Percentiles rank a stretch among this genome's conserved stretches.
phyloP scores from a whole-genome alignment of 1,140 invertebrate genomes.

The Thaumetopoea pityocampa region DNA sequence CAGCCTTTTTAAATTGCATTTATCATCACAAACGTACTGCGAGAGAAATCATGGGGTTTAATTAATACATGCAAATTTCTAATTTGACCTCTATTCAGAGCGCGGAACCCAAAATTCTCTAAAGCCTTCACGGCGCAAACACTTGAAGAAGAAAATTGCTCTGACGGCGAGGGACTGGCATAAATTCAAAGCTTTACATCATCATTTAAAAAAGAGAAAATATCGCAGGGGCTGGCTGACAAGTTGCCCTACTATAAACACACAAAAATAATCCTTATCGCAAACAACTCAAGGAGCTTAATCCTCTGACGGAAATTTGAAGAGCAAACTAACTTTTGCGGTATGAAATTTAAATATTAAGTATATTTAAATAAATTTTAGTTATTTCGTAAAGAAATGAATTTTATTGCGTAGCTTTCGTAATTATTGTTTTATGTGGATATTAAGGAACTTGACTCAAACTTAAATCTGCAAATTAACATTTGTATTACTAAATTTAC shows the following conservation, averaged over 20 bases:
- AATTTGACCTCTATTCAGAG: too few relatives aligned
- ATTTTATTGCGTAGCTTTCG: too few relatives aligned
- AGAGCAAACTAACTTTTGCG: neutral
- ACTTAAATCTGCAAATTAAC: too few relatives aligned
- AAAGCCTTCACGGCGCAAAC: constrained; percentile 32
- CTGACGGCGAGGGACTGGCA: constrained; percentile 38
- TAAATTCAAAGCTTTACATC: constrained; percentile 55
- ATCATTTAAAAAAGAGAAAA: constrained; percentile 46
- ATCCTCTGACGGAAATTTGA: neutral
- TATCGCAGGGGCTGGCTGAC: neutral
- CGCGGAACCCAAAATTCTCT: constrained; percentile 23
- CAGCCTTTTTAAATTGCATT: too few relatives aligned
- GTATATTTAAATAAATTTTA: constrained; percentile 14
- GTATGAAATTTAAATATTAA: constrained; percentile 12
- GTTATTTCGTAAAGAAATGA: too few relatives aligned
- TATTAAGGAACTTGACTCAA: too few relatives aligned
- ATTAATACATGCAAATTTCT: too few relatives aligned
- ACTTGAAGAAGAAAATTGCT: constrained; percentile 49
- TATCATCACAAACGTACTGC: too few relatives aligned
- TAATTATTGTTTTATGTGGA: too few relatives aligned
- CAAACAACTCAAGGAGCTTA: neutral
- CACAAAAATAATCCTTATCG: constrained; percentile 2
- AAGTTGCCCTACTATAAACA: neutral
- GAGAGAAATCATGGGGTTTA: too few relatives aligned
- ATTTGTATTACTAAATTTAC: too few relatives aligned